phyloP scores from a whole-genome alignment of 2,113 vertebrate species.

The Melospiza georgiana region DNA sequence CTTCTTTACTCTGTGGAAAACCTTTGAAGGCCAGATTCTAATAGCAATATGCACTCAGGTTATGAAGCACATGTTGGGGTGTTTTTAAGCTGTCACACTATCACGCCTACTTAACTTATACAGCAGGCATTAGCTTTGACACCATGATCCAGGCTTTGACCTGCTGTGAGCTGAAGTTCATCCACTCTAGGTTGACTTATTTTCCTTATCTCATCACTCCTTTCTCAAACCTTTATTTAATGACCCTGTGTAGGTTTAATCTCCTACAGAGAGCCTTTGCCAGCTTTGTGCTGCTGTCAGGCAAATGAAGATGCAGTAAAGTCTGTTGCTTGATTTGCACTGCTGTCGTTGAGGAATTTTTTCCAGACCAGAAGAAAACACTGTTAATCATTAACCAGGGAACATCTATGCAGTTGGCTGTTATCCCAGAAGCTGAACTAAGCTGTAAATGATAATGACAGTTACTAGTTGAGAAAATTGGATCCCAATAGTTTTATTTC shows the following conservation, averaged over 20 bases:
- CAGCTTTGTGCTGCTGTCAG: constrained; percentile 8
- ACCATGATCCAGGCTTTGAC: background rate
- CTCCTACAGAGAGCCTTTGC: background rate
- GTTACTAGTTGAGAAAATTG: constrained; percentile 28
- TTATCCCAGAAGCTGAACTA: background rate
- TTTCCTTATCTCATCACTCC: background rate
- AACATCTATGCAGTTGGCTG: background rate
- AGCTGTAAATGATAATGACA: constrained; percentile 17
- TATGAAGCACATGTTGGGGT: background rate
- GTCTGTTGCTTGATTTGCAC: background rate
- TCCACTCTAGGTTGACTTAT: background rate
- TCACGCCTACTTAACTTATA: background rate
- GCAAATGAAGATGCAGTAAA: constrained; percentile 13
- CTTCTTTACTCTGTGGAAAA: background rate
- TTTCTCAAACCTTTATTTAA: background rate
- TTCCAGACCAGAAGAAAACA: background rate
- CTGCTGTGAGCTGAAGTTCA: background rate
- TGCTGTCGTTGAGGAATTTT: background rate
- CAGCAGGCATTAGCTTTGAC: background rate
- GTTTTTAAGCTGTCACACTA: background rate
- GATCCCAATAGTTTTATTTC: constrained; percentile 35
- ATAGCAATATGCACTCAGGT: background rate
- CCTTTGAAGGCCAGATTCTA: background rate
- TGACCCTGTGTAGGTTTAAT: background rate
- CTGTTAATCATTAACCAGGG: background rate